Base-by-base conservation (phyloP, 1,140 invertebrate genomes). In the Pentalonia nigronervosa region DNA sequence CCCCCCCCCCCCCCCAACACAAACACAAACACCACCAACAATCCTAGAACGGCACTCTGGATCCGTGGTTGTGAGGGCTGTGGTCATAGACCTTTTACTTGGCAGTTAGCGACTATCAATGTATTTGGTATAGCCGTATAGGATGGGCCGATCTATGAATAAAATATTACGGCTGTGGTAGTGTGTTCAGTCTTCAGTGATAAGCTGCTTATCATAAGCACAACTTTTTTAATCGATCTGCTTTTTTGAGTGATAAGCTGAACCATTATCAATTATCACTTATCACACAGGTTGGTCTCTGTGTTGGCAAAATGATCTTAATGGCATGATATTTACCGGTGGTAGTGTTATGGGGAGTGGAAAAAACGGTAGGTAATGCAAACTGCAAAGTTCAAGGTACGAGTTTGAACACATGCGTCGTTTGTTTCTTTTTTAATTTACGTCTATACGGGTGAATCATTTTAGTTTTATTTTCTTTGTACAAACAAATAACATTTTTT, bases 361-460 rank as follows among this genome's bases (percentile, higher is more conserved):
- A 36, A 56, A 90, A 45, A 56, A 90, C 88, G 23, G 53, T 60
- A 45, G 84, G 50, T 47, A 67, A 8, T 30, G 1, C 17, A 9
- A 25, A 91, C 36, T 92, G 9, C 91, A 86, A 93, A 93, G 91
- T 93, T 86, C 91, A 93, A 93, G 90, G 81, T 86, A 86, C 36
- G 11, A 53, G 48, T 87, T 93, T 30, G n/a, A 88, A 88, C 21
- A 9, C 21, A 48, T 48, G 30, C 47, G 30, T 11, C 47, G 41
- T 48, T 48, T 30, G 86, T 48, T n/a, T 50, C 23, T 88, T 34
- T n/a, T 34, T 87, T 88, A 20, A 88, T 88, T 48, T 20, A 48
- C 47, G 50, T 48, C 25, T 47, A 30, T 48, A n/a, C 17, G 9
- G 2, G 41, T 25, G 83, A 41, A 45, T 23, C 41, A 45, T 11